Percentiles rank a stretch among this genome's conserved stretches.
These are phyloP conservation scores for Sinocyclocheilus grahami DNA, from an alignment of 2,113 vertebrate genomes.

Conservation along the genomic window DNA sequence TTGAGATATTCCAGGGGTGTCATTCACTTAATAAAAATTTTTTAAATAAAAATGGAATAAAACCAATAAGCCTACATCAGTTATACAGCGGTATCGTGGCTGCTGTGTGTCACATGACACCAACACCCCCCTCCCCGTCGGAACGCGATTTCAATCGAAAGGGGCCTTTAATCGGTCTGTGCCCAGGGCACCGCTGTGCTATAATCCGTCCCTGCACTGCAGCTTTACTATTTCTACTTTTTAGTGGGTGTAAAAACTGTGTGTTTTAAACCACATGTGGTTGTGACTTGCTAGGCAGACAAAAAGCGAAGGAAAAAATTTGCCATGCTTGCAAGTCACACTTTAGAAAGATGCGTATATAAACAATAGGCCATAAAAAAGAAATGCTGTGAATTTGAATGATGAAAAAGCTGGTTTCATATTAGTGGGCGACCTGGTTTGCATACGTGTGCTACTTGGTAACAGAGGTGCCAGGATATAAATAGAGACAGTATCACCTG, in stretches of 20 bases:
- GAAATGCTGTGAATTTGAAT: not conserved
- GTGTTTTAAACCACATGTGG: conserved; percentile 11
- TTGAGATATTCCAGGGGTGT: too few species aligned
- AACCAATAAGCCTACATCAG: too few species aligned
- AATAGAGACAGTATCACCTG: conserved; percentile 22
- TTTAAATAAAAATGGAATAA: too few species aligned
- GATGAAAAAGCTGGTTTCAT: conserved; percentile 15
- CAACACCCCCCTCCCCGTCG: too few species aligned
- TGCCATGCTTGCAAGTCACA: not conserved
- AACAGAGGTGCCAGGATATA: conserved; percentile 32
- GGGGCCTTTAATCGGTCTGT: too few species aligned
- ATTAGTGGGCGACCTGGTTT: conserved; percentile 30
- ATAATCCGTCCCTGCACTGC: too few species aligned
- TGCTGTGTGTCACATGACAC: too few species aligned
- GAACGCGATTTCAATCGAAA: too few species aligned
- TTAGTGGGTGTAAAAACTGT: not conserved
- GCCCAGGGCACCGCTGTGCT: too few species aligned
- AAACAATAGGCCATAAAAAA: not conserved
- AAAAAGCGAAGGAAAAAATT: not conserved
- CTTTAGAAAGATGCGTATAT: conserved; percentile 6
- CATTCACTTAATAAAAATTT: too few species aligned
- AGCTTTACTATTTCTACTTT: not conserved
- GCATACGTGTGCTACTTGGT: conserved; percentile 17
- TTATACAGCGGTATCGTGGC: too few species aligned
- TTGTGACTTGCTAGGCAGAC: conserved; percentile 3